Conservation (phyloP, 2,888 invertebrate genomes). For the Drosophila mercatorum region DNA sequence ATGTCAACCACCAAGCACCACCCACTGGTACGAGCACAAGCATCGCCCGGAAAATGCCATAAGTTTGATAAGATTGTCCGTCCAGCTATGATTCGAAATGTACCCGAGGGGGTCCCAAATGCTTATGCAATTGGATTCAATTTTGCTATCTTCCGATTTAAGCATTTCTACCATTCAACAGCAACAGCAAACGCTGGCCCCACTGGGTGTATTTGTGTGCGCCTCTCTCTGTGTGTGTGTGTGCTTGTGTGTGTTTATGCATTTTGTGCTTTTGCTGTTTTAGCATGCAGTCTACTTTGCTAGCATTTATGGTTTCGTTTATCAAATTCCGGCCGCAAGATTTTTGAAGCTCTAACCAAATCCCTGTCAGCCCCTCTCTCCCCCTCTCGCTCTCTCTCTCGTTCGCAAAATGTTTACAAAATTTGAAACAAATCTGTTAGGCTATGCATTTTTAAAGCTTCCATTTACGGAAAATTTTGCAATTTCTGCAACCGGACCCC, state of each 20-base stretch:
- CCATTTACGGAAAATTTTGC: constrained; percentile 42
- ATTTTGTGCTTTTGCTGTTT: constrained; percentile 20
- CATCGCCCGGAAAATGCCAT: constrained; percentile 32
- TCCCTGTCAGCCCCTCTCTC: constrained; percentile 19
- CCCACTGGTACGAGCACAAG: not conserved
- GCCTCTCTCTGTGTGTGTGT: not conserved
- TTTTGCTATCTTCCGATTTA: constrained; percentile 55
- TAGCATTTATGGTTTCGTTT: constrained; percentile 61
- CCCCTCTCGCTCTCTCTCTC: not conserved
- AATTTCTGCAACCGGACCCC: constrained; percentile 29
- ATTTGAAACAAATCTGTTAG: constrained; percentile 29
- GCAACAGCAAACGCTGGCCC: constrained; percentile 11
- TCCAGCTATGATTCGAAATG: constrained; percentile 31
- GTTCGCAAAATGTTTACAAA: constrained; percentile 21
- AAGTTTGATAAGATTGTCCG: constrained; percentile 63
- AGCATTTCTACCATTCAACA: constrained; percentile 43
- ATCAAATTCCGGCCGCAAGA: constrained; percentile 53
- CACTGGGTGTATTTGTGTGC: constrained; percentile 14
- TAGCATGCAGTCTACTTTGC: constrained; percentile 26
- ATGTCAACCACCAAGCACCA: constrained; percentile 20
- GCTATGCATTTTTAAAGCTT: constrained; percentile 52
- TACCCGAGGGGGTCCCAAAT: constrained; percentile 55
- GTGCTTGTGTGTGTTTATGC: constrained; percentile 8
- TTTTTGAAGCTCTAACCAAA: constrained; percentile 29
- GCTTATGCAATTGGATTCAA: constrained; percentile 72